Percentiles rank a stretch among this genome's conserved stretches.
These are phyloP conservation scores for Drosophila nr. perissopoda DNA, from an alignment of 2,888 invertebrate genomes.

Conservation along the genomic window DNA sequence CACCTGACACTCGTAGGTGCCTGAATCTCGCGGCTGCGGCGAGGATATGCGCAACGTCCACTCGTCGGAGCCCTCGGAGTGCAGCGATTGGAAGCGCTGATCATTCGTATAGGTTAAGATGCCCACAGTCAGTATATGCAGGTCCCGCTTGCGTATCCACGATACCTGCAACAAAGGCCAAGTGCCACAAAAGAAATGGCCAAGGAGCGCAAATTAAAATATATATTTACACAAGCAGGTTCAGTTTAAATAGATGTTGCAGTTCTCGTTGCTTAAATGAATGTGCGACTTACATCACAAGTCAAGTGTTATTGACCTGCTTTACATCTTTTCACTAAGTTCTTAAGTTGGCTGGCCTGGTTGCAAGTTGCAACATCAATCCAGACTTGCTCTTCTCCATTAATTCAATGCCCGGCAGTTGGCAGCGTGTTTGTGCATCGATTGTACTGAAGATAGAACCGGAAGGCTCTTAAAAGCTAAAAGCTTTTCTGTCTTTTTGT, in stretches of 20 bases:
- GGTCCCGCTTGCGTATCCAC: slow-evolving; percentile 93
- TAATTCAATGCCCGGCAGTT: slow-evolving; percentile 1
- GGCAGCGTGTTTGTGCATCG: background rate
- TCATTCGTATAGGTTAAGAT: slow-evolving; percentile 91
- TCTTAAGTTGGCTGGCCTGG: background rate
- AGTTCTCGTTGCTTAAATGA: background rate
- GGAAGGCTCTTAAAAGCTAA: background rate
- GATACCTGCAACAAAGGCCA: slow-evolving; percentile 85
- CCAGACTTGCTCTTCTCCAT: background rate
- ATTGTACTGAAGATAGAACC: background rate
- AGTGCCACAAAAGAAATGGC: background rate
- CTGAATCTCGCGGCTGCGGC: slow-evolving; percentile 89
- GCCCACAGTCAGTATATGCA: slow-evolving; percentile 91
- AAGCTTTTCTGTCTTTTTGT: background rate
- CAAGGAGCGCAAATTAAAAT: slow-evolving; percentile 5
- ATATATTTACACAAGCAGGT: slow-evolving; percentile 6
- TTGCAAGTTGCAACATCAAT: background rate
- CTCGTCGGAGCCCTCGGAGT: slow-evolving; percentile 90
- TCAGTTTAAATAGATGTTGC: background rate
- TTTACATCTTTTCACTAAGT: background rate
- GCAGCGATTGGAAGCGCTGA: slow-evolving; percentile 90
- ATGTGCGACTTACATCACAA: background rate
- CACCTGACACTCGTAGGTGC: slow-evolving; percentile 91
- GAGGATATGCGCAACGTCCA: slow-evolving; percentile 90
- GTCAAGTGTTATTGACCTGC: background rate